phyloP scores from a whole-genome alignment of 2,888 invertebrate species.

The Desoria tigrina region DNA sequence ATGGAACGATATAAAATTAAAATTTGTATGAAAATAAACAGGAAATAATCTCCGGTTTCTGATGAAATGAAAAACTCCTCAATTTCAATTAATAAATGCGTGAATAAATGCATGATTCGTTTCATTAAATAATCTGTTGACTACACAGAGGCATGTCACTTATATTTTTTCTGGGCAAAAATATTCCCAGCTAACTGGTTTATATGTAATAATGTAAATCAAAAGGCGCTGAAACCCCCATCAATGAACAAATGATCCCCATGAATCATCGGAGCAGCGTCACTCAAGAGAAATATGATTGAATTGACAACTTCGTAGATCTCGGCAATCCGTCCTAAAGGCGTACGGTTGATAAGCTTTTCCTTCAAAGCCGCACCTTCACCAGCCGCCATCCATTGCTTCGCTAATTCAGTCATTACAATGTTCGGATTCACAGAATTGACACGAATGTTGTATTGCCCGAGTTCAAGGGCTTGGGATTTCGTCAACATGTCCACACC shows the following conservation, averaged over 20 bases:
- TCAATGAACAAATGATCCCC: slow-evolving; percentile 79
- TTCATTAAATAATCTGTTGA: too few relatives aligned
- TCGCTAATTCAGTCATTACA: slow-evolving; percentile 62
- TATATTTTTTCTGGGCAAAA: too few relatives aligned
- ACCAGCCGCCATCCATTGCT: slow-evolving; percentile 16
- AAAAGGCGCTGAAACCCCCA: slow-evolving; percentile 65
- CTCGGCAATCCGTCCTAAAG: slow-evolving; percentile 63
- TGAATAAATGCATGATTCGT: too few relatives aligned
- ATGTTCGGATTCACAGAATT: slow-evolving; percentile 93
- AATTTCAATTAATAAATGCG: too few relatives aligned
- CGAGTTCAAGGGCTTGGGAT: slow-evolving; percentile 82
- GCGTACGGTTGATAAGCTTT: slow-evolving; percentile 28
- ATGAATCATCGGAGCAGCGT: slow-evolving; percentile 76
- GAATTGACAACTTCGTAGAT: slow-evolving; percentile 78
- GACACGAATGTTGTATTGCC: slow-evolving; percentile 69
- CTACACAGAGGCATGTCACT: too few relatives aligned
- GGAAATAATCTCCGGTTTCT: too few relatives aligned
- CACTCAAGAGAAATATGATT: slow-evolving; percentile 77
- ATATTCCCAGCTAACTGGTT: too few relatives aligned
- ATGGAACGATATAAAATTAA: too few relatives aligned
- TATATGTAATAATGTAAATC: too few relatives aligned
- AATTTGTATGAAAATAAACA: too few relatives aligned
- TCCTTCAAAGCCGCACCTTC: slow-evolving; percentile 23
- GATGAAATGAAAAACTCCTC: too few relatives aligned
- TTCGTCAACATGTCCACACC: slow-evolving; percentile 82